phyloP scores from a whole-genome alignment of 2,797 vertebrate genomes.

The Sphenodon punctatus region DNA sequence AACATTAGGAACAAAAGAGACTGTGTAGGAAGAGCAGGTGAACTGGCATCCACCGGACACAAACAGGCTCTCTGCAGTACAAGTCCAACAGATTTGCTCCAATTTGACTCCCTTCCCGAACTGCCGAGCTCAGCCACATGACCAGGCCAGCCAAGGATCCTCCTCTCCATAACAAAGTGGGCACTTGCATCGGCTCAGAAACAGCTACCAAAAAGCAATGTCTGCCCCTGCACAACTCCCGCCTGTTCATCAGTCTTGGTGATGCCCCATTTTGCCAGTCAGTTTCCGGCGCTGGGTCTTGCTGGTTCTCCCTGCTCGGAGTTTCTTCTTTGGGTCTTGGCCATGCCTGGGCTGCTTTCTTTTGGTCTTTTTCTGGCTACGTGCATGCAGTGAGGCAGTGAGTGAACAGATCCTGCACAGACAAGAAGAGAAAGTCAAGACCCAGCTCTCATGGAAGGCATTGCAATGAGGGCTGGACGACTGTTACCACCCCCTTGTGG shows the following conservation, averaged over 20 bases:
- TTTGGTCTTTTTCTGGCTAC: constrained; percentile 76
- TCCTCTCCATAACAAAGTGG: too few relatives aligned
- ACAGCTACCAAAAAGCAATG: neutral
- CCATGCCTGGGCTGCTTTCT: constrained; percentile 65
- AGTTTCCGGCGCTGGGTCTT: constrained; percentile 85
- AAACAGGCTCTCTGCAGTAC: too few relatives aligned
- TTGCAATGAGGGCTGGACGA: rapidly evolving
- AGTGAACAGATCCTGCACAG: constrained; percentile 76
- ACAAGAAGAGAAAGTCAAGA: neutral
- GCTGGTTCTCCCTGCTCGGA: constrained; percentile 75
- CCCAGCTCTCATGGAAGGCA: neutral
- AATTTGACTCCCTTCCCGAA: too few relatives aligned
- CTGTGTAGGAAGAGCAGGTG: rapidly evolving
- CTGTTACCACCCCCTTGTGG: neutral
- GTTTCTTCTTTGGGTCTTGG: constrained; percentile 58
- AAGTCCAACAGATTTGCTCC: too few relatives aligned
- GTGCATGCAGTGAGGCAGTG: constrained; percentile 81
- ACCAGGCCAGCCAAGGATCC: neutral
- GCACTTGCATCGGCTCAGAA: neutral
- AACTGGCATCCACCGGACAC: too few relatives aligned
- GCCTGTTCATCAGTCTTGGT: constrained; percentile 68
- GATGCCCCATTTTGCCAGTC: constrained; percentile 73
- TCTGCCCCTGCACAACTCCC: neutral
- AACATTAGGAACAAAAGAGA: neutral
- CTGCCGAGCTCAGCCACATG: neutral